phyloP scores from a whole-genome alignment of 2,888 invertebrate species.

The Brenthis daphne region DNA sequence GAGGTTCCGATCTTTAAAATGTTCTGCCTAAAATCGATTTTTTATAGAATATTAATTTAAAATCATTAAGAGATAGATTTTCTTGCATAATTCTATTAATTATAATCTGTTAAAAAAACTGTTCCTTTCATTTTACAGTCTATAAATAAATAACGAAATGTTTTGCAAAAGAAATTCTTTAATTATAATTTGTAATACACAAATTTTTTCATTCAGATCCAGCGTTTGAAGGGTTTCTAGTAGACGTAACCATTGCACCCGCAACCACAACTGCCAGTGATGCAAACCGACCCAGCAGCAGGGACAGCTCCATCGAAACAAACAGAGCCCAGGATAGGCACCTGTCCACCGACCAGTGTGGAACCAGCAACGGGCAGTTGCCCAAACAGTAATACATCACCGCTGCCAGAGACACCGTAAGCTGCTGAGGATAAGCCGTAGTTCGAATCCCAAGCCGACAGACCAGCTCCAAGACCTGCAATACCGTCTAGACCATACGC shows the following conservation, averaged over 20 bases:
- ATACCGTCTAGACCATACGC: background rate
- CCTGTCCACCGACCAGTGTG: slow-evolving; percentile 38
- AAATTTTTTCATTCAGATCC: background rate
- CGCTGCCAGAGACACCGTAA: slow-evolving; percentile 47
- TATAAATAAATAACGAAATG: no score
- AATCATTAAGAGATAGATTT: no score
- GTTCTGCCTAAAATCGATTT: no score
- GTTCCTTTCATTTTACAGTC: no score
- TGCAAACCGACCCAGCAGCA: slow-evolving; percentile 44
- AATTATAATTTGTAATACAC: no score
- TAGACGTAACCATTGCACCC: slow-evolving; percentile 33
- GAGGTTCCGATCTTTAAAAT: no score
- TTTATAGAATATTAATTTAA: no score
- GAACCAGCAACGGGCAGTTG: slow-evolving; percentile 46
- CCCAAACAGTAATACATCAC: slow-evolving; percentile 49
- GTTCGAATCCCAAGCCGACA: slow-evolving; percentile 7
- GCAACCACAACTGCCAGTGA: slow-evolving; percentile 44
- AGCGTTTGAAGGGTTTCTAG: background rate
- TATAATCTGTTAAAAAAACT: no score
- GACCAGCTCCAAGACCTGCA: background rate
- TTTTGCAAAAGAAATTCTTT: no score
- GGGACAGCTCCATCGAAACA: slow-evolving; percentile 44
- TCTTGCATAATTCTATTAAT: no score
- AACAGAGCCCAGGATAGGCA: slow-evolving; percentile 47
- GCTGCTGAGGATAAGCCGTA: slow-evolving; percentile 1